Percentiles rank a stretch among this genome's conserved stretches.
Conservation (phyloP, 2,888 invertebrate genomes). For the Polyommatus iphigenia region DNA sequence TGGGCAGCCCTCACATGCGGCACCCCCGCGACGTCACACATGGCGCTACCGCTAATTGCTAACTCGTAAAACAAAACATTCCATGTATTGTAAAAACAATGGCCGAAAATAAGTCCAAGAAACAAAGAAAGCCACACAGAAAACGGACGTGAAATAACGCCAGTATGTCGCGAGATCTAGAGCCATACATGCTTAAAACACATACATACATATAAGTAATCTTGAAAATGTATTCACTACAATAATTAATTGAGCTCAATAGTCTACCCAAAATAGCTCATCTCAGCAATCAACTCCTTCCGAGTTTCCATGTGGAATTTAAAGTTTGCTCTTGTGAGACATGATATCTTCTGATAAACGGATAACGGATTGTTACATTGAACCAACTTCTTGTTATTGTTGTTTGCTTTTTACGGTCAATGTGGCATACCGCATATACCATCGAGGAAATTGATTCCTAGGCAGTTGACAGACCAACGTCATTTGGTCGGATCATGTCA, state of each 20-base stretch:
- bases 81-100: constrained; percentile 38
- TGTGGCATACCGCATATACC: too few species aligned
- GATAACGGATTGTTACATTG: too few species aligned
- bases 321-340: too few species aligned
- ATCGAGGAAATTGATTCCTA: too few species aligned
- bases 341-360: too few species aligned
- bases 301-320: not conserved
- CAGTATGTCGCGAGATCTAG: too few species aligned
- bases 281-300: not conserved
- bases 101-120: not conserved
- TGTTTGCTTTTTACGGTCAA: not conserved
- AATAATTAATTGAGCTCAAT: too few species aligned
- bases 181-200: too few species aligned
- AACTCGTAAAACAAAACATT: constrained; percentile 56
- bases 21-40: constrained; percentile 69
- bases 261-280: not conserved
- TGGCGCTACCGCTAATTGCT: constrained; percentile 75
- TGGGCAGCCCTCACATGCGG: constrained; percentile 63
- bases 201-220: too few species aligned
- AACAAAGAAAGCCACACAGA: not conserved
- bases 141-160: not conserved
- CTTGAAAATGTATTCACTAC: too few species aligned
- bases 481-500: too few species aligned
- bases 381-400: not conserved
- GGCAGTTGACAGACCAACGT: too few species aligned